Evolutionary conservation across 2,797 vertebrate genomes (phyloP).

Genomic region (Parambassis ranga): DNA sequence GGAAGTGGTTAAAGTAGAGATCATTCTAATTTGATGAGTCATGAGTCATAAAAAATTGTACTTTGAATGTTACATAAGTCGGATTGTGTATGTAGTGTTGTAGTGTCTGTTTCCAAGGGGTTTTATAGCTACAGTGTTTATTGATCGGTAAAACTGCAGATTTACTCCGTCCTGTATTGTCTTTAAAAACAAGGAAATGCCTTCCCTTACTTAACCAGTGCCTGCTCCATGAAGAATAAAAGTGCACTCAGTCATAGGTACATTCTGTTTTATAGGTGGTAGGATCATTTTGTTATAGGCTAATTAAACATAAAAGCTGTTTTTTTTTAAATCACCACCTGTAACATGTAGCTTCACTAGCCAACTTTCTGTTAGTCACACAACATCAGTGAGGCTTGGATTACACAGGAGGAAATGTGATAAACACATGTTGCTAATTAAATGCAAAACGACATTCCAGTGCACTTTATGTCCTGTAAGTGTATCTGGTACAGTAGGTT

Average conservation of each 20-base stretch:
- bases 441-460: background rate
- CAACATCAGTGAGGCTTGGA: background rate
- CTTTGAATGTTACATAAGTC: too few relatives aligned
- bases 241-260: constrained; percentile 27
- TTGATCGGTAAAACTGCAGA: background rate
- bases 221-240: constrained; percentile 2
- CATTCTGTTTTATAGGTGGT: constrained; percentile 20
- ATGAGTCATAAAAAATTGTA: too few relatives aligned
- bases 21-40: too few relatives aligned
- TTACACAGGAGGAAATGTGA: constrained; percentile 1
- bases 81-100: too few relatives aligned
- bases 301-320: constrained; percentile 23
- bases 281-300: constrained; percentile 2
- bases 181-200: background rate
- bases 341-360: constrained; percentile 1
- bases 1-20: too few relatives aligned
- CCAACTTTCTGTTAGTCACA: background rate
- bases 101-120: background rate
- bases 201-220: constrained; percentile 5
- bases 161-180: background rate
- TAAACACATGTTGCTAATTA: background rate
- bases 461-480: background rate
- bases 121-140: background rate
- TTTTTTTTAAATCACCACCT: constrained; percentile 20
- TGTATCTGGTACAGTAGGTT: background rate